Base-by-base conservation (phyloP, 2,888 invertebrate genomes). In the Elmis aenea region DNA sequence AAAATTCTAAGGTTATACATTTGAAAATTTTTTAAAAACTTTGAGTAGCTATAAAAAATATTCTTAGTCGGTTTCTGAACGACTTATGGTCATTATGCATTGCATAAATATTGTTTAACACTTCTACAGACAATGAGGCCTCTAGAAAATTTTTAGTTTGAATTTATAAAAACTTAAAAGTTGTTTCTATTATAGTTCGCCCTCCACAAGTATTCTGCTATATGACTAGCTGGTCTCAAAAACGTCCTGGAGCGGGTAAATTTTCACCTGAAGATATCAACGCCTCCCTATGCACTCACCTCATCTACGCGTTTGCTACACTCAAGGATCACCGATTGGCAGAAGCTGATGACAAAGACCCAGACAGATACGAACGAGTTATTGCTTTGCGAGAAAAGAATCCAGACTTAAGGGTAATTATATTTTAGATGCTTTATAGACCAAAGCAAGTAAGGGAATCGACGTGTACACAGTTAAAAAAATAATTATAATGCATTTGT, bases 151-250 rank as follows among this genome's bases (percentile, higher is more conserved):
- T n/a, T n/a, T n/a, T n/a, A n/a, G n/a, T n/a, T n/a, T n/a, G n/a
- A n/a, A n/a, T n/a, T n/a, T n/a, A n/a, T n/a, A n/a, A n/a, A n/a
- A n/a, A n/a, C n/a, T n/a, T n/a, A 85, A 54, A 18, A 6, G 10
- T 25, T 25, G 26, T 12, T 11, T 26, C 13, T 13, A 20, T 62
- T 63, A 2, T 67, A 91, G 91, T 78, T 50, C 83, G 90, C 23
- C 83, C 85, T 28, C 84, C 90, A 1, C 87, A 89, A 70, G 83
- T 92, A 2, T 84, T 95, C 57, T 97, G 97, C 68, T 96, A 96
- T 67, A 77, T 94, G 64, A 95, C 96, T 2, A 95, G 90, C 55
- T 97, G 96, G 95, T 91, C 95, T 0, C 82, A 88, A 42, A 94
- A 94, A 66, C 77, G 95, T 33, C 88, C 88, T 0, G 89, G 90